Evolutionary conservation across 2,888 invertebrate genomes (phyloP), one percentile per base, ranked within the genome.

Genomic region (Zygothrica quintamaculata): DNA sequence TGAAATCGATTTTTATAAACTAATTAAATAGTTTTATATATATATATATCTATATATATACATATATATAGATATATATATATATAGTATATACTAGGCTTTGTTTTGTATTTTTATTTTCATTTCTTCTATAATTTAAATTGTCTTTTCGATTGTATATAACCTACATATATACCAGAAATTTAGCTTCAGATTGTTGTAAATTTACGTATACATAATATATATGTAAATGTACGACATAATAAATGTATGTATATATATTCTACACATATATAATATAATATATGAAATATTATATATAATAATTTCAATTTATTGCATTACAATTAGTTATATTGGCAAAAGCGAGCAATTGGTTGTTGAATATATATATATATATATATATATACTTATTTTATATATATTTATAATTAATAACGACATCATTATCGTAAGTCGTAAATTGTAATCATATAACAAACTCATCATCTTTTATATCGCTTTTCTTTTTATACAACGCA

Each of bases 331-430:
- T 36, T 57, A 59, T 77, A 59, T 76, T 80, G 79, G 79, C 79
- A 84, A 73, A 80, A 84, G 79, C 84, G 79, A 80, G 79, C 80
- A 80, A 80, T 80, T 73, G 73, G 61, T 82, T 74, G 68, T 55
- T 56, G 50, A 31, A 50, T 42, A 29, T 55, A 43, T n/a, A n/a
- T n/a, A n/a, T n/a, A n/a, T n/a, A n/a, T n/a, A n/a, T n/a, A n/a
- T n/a, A n/a, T n/a, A n/a, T n/a, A n/a, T n/a, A n/a, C n/a, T n/a
- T n/a, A n/a, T n/a, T n/a, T n/a, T n/a, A n/a, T n/a, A n/a, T n/a
- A n/a, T 53, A 31, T 33, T 16, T 61, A 40, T 59, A 31, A 18
- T 44, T 42, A 15, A 13, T 52, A 26, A 53, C 31, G 31, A 66
- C 37, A 52, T 53, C 56, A 47, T 52, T 43, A 12, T 48, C 15